Base-by-base conservation (phyloP, 2,888 invertebrate species). In the Macrosoma leucophasiata region DNA sequence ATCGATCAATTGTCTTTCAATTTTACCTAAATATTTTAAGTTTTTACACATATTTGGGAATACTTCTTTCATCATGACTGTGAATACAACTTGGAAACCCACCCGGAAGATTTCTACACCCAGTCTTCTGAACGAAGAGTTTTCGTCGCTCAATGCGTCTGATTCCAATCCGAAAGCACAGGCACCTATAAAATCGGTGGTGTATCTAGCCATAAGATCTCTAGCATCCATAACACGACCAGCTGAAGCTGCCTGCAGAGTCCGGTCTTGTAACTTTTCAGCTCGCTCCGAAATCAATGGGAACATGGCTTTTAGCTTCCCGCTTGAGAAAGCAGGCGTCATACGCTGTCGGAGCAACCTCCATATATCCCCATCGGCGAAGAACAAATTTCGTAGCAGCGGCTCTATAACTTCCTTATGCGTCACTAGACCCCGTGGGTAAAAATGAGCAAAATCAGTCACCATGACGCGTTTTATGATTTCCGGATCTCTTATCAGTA, bases 241-340 rank as follows among this genome's bases (percentile, higher is more conserved):
- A 26, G 24, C 32, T 17, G 11, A 25, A 25, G 25, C 30, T 11
- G 29, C 15, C 14, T 15, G 20, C 23, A 11, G 36, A 13, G 29
- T 6, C 13, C 6, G 25, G 20, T 33, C 9, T 9, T 29, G 13
- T 21, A 29, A 17, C 11, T 41, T 34, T n/a, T 24, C 20, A 17
- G 24, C 18, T 23, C 19, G 29, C 24, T 66, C 67, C 31, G 57
- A 57, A 13, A 74, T 56, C 31, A 75, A 55, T 17, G 69, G 72
- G 42, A 73, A 73, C 74, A 75, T 75, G 19, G 65, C 69, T 30
- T 58, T 59, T 32, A 74, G 58, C 52, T 71, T 73, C 19, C 71
- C 68, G 29, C 62, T 63, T 8, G 68, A 62, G 48, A 74, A 75
- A 1, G 73, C 33, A 7, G 33, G 33, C 15, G 33, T 33, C 33